Conservation (phyloP, 2,888 invertebrate species). For the Heliconius cydno region DNA sequence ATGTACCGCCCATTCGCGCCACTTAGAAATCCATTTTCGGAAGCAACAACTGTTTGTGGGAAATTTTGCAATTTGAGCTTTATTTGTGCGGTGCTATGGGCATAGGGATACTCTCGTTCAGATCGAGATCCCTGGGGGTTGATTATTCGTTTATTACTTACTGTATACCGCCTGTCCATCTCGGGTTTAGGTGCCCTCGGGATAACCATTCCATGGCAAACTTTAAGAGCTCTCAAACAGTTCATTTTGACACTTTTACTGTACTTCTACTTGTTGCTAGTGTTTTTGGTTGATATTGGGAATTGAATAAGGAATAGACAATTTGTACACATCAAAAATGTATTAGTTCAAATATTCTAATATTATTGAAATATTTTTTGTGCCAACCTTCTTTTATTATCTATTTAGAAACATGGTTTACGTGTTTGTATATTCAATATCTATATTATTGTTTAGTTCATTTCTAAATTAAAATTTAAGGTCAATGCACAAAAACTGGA, state of each 20-base stretch:
- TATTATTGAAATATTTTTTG: not conserved
- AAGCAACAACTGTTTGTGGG: constrained; percentile 27
- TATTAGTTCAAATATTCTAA: not conserved
- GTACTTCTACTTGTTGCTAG: constrained; percentile 8
- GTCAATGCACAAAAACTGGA: constrained; percentile 9
- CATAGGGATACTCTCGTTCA: constrained; percentile 18
- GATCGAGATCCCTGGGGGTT: constrained; percentile 60
- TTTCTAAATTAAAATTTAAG: constrained; percentile 18
- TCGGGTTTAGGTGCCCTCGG: constrained; percentile 53
- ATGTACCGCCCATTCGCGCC: constrained; percentile 42
- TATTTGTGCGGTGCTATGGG: constrained; percentile 31
- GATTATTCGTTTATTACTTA: constrained; percentile 74
- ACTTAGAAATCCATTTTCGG: constrained; percentile 44
- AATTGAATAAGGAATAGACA: not conserved
- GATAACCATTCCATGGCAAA: not conserved
- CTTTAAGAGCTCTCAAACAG: constrained; percentile 16
- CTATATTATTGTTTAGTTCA: not conserved
- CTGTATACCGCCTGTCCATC: constrained; percentile 47
- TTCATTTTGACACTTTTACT: constrained; percentile 12
- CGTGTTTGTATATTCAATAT: constrained; percentile 5
- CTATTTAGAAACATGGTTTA: constrained; percentile 1
- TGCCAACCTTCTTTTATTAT: not conserved
- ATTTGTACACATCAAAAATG: not conserved
- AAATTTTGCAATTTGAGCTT: constrained; percentile 32
- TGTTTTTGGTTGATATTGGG: not conserved